Evolutionary conservation across 2,113 vertebrate genomes (phyloP).

Genomic region (Ciconia maguari): DNA sequence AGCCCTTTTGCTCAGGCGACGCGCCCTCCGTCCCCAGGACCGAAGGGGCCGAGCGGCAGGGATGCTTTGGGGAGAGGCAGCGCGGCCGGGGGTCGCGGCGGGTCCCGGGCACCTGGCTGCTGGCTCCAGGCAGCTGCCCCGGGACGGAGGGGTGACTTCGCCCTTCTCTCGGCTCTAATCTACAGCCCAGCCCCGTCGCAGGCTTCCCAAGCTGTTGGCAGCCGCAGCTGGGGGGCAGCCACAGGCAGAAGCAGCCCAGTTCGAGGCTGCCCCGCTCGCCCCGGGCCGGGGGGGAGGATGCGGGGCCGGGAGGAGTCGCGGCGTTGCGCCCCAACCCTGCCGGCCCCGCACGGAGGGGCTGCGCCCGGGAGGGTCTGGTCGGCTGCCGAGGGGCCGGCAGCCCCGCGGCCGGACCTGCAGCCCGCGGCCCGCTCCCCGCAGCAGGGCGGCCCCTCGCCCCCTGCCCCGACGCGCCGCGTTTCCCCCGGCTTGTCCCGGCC

Average conservation of each 20-base stretch:
- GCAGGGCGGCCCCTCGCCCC: no score
- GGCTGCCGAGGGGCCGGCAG: neutral
- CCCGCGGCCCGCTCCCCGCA: neutral
- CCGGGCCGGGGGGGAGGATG: neutral
- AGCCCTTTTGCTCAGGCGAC: neutral
- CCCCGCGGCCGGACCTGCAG: neutral
- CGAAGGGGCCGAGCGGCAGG: neutral
- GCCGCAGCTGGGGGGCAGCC: neutral
- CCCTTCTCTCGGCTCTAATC: neutral
- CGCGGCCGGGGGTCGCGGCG: rapidly evolving
- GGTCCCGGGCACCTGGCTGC: no score
- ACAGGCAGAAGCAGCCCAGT: neutral
- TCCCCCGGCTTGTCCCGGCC: neutral
- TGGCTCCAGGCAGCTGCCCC: no score
- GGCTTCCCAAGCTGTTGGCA: neutral
- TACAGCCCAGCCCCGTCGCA: neutral
- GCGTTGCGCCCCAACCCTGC: neutral
- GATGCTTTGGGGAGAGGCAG: neutral
- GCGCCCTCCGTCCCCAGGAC: neutral
- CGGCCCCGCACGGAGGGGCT: neutral
- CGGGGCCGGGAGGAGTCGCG: rapidly evolving
- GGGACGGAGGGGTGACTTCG: neutral
- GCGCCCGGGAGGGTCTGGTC: neutral
- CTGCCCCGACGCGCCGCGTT: neutral
- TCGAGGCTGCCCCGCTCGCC: neutral